Evolutionary conservation across 2,888 invertebrate genomes (phyloP), one percentile per base, ranked within the genome.

Genomic region (Amblyjoppa proteus): DNA sequence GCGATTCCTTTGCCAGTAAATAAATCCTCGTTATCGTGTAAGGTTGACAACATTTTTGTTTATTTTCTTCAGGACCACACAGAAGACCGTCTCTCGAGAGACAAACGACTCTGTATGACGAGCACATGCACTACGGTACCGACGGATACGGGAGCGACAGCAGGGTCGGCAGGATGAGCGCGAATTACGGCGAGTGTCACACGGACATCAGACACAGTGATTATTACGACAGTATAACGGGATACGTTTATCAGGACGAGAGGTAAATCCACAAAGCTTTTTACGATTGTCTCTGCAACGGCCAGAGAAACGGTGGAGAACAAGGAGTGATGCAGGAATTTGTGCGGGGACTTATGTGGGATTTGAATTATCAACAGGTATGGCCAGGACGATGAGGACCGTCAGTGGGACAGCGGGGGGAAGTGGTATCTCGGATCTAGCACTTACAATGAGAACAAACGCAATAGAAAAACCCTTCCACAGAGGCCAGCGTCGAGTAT

Each of bases 61-160:
- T 64, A 56, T 34, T 34, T 71, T 9, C 56, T 56, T 83, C 90
- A 94, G 94, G 92, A 87, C 91, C 93, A 78, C 93, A 93, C 56
- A 94, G 97, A 91, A 95, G 97, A 92, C 97, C 97, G 85, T 97
- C 97, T 94, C 95, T 97, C 91, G 97, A 97, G 94, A 95, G 97
- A 90, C 97, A 97, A 94, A 96, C 96, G 86, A 97, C 97, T 64
- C 94, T 97, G 90, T 97, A 97, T 91, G 97, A 97, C 92, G 97
- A 97, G 91, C 95, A 96, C 89, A 95, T 95, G 88, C 95, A 95
- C 90, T 96, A 95, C 89, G 95, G 92, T 28, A 94, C 94, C 84
- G 93, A 94, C 81, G 94, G 92, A 84, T 95, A 94, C 79, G 83
- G 87, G 75, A 92, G 89, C 83, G 92, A 93, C 82, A 88, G 90